Evolutionary conservation across 2,797 vertebrate genomes (phyloP).

Genomic region (Gadopsis marmoratus): DNA sequence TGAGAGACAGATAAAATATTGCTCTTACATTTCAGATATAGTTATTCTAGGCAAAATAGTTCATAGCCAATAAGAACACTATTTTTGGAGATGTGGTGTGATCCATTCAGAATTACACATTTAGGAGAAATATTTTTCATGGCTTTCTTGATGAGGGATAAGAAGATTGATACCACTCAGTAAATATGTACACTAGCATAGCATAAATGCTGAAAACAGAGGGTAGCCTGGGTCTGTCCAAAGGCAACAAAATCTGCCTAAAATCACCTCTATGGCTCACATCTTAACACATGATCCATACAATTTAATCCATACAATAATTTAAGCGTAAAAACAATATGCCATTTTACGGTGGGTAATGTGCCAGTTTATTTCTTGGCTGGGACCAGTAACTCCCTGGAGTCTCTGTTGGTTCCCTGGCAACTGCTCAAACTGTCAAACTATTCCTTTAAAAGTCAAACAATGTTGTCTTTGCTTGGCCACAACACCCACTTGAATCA

Average conservation of each 20-base stretch:
- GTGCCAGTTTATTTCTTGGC: background rate
- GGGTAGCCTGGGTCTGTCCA: background rate
- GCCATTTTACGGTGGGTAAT: background rate
- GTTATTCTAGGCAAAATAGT: background rate
- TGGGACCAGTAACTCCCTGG: background rate
- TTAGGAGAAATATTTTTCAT: background rate
- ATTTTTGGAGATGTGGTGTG: background rate
- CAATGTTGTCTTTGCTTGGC: slow-evolving; percentile 19
- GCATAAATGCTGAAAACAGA: background rate
- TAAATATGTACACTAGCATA: background rate
- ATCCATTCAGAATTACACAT: background rate
- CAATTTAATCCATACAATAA: background rate
- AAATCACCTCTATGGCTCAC: background rate
- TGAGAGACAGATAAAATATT: slow-evolving; percentile 8
- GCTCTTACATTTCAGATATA: background rate
- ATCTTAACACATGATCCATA: background rate
- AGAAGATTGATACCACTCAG: background rate
- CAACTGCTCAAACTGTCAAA: slow-evolving; percentile 1
- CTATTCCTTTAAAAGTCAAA: slow-evolving; percentile 4
- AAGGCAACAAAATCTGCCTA: background rate
- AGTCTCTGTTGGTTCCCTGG: background rate
- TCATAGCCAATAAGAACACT: background rate
- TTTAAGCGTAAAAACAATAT: background rate
- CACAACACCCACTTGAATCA: background rate
- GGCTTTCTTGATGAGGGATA: background rate